Evolutionary conservation across 2,113 vertebrate genomes (phyloP).

Genomic region (Picathartes gymnocephalus): DNA sequence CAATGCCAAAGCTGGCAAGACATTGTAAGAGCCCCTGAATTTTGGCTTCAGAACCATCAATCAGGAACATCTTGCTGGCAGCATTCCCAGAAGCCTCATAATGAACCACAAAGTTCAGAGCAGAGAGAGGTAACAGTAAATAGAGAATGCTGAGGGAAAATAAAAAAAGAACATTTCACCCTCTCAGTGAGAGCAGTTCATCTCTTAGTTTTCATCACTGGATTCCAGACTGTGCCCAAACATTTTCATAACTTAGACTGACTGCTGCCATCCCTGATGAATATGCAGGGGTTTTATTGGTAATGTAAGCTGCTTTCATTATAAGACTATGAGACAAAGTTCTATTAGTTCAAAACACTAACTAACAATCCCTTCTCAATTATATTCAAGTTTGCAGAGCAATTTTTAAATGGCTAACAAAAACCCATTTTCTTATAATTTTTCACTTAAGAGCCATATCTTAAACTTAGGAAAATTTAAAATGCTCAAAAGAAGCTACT

Average conservation of each 20-base stretch:
- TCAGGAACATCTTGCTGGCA: slow-evolving; percentile 6
- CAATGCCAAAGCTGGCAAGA: slow-evolving; percentile 32
- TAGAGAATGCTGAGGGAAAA: not conserved
- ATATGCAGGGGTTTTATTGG: not conserved
- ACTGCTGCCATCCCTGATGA: not conserved
- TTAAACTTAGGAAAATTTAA: not conserved
- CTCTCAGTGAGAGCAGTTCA: not conserved
- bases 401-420: not conserved
- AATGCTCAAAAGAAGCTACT: not conserved
- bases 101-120: slow-evolving; percentile 60
- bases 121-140: slow-evolving; percentile 22
- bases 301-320: not conserved
- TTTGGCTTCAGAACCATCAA: slow-evolving; percentile 45
- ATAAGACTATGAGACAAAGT: not conserved
- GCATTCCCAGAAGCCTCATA: slow-evolving; percentile 57
- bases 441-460: not conserved
- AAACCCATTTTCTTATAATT: not conserved
- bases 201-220: not conserved
- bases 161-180: not conserved
- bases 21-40: slow-evolving; percentile 33
- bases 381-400: not conserved
- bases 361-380: not conserved
- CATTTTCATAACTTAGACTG: not conserved
- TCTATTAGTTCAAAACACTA: not conserved
- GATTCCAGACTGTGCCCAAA: not conserved